Base-by-base conservation (phyloP, 2,113 vertebrate genomes). In the Octodon degus region DNA sequence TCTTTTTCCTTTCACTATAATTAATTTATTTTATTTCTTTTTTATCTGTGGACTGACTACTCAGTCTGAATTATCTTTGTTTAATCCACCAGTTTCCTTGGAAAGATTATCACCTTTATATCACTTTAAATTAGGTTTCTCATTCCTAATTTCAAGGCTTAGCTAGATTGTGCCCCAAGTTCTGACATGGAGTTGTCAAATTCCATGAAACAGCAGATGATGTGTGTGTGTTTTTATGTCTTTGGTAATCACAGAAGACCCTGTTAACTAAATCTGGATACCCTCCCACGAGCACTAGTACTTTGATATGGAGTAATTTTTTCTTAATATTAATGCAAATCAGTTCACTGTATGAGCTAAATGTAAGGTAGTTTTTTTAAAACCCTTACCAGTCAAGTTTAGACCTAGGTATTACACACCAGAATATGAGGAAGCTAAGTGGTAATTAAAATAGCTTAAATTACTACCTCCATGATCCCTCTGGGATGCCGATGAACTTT, bases 71-170 rank as follows among this genome's bases (percentile, higher is more conserved):
- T 91, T 94, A 87, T 86, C 80, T 80, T 87, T 89, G 65, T 81
- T 88, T 94, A 85, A 90, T 82, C 76, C 83, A 90, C 14, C 50
- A 94, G 83, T 95, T 96, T 97, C 76, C 67, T 68, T n/a, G 53
- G 53, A 70, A 91, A 93, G 97, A 97, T 96, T 97, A 94, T 93
- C 96, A 96, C 97, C 76, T 72, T 87, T 47, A 34, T 89, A 47
- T 27, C 85, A 60, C 55, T 95, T 96, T 85, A 87, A 97, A 65
- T 92, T 94, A 62, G 19, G n/a, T 82, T 97, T 95, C 63, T 94
- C 63, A 47, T 87, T 90, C 70, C 55, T 84, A 30, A 58, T 96
- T 91, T 84, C 58, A 82, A 96, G 93, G 72, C 53, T 96, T 86
- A 96, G 68, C 60, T 91, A 96, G 37, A 85, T 34, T 72, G 85